Conservation (phyloP, 2,888 invertebrate genomes). For the Scelioninae gen. 1 region DNA sequence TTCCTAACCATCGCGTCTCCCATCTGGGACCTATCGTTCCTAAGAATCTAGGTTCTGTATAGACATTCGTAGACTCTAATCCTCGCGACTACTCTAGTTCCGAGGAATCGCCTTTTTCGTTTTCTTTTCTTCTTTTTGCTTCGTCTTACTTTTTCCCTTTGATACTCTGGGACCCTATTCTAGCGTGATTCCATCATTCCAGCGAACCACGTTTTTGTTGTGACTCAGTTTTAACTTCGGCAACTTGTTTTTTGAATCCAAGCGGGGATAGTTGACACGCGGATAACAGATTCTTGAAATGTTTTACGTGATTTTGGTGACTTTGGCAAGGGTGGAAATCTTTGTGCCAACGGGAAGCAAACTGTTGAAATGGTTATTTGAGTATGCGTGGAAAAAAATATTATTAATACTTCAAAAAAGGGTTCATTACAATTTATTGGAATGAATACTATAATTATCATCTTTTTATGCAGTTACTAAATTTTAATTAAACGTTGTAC, state of each 20-base stretch:
- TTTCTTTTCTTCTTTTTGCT: too few relatives aligned
- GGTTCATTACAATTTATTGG: too few relatives aligned
- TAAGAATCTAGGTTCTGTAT: slow-evolving; percentile 68
- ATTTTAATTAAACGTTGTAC: too few relatives aligned
- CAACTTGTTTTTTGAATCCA: slow-evolving; percentile 24
- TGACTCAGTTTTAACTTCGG: slow-evolving; percentile 75
- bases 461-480: too few relatives aligned
- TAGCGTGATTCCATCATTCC: slow-evolving; percentile 53
- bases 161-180: slow-evolving; percentile 34
- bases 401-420: neutral
- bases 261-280: slow-evolving; percentile 6
- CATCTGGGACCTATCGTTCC: slow-evolving; percentile 65
- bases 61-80: slow-evolving; percentile 71
- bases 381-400: neutral
- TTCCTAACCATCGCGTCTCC: slow-evolving; percentile 58
- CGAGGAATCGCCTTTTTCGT: slow-evolving; percentile 45
- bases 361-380: too few relatives aligned
- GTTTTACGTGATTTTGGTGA: neutral
- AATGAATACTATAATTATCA: too few relatives aligned
- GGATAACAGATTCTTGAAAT: neutral
- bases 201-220: slow-evolving; percentile 15
- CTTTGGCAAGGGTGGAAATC: neutral
- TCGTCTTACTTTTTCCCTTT: slow-evolving; percentile 31
- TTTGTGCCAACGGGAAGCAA: too few relatives aligned
- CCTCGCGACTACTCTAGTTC: slow-evolving; percentile 59